phyloP scores from a whole-genome alignment of 2,797 vertebrate genomes.

The Hippoglossus hippoglossus region DNA sequence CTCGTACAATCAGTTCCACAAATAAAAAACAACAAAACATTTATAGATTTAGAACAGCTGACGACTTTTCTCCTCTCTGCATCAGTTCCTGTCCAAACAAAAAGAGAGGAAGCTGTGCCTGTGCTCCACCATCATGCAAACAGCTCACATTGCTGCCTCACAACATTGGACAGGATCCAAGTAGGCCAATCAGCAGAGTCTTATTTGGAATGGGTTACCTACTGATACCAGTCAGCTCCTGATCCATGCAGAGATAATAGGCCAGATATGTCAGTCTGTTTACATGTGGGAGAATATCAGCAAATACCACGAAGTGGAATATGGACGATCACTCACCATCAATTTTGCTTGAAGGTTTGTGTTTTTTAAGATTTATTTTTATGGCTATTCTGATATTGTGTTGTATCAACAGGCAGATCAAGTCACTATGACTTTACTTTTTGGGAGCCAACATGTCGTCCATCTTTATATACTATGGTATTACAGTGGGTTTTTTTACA shows the following conservation, averaged over 20 bases:
- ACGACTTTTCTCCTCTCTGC: background rate
- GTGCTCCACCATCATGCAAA: constrained; percentile 40
- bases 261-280: constrained; percentile 35
- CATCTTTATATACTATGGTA: too few relatives aligned
- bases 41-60: background rate
- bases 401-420: background rate
- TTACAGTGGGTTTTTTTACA: too few relatives aligned
- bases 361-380: constrained; percentile 13
- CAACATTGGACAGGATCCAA: constrained; percentile 75
- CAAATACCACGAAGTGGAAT: constrained; percentile 21
- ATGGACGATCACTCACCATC: background rate
- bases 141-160: constrained; percentile 63
- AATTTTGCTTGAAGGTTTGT: constrained; percentile 15
- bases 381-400: background rate
- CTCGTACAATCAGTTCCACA: background rate
- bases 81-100: constrained; percentile 10
- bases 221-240: constrained; percentile 53
- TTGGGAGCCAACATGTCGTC: too few relatives aligned
- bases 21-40: too few relatives aligned
- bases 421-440: too few relatives aligned
- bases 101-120: constrained; percentile 16
- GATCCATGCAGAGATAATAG: constrained; percentile 52
- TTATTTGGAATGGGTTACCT: constrained; percentile 62
- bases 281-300: constrained; percentile 34
- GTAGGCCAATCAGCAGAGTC: constrained; percentile 76